Base-by-base conservation (phyloP, 2,113 vertebrate genomes). In the Steatornis caripensis region DNA sequence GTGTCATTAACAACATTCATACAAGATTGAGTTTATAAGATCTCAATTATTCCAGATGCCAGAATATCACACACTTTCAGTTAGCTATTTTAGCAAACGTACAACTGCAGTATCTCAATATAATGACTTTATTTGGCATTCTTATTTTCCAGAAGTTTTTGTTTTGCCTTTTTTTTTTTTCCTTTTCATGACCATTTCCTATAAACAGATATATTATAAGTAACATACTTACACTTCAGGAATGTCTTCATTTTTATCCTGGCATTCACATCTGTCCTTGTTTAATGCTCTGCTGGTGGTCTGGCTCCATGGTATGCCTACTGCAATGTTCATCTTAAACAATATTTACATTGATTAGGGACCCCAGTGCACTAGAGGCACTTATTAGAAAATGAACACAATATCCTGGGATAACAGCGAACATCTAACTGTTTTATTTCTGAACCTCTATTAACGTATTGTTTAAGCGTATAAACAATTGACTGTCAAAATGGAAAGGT, bases 261-360 rank as follows among this genome's bases (percentile, higher is more conserved):
- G 96, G 89, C 94, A 91, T 96, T 97, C 97, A 98, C 98, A 98
- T 98, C 98, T 98, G 98, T 97, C 98, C 97, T 97, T 98, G 98
- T 97, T 98, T 98, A 98, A 98, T 97, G 97, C 98, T 98, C 97
- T 95, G 98, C 98, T 98, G 98, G 98, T 98, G 98, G 98, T 98
- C 98, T 93, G 89, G 80, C 96, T 95, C 94, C 95, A 93, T 85
- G 98, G 98, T 97, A 98, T 98, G 98, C 98, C 98, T 95, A 96
- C 96, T 97, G 97, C 87, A 91, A 97, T 89, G 97, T 97, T 97
- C 97, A 98, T 97, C 97, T 96, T 95, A 96, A 96, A 96, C 87
- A 97, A 97, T 97, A 97, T 97, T 98, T 97, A 97, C 98, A 97
- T 96, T 98, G 98, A 98, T 98, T 98, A 98, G 97, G 90, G 90